Conservation (phyloP, 2,888 invertebrate genomes). For the Agriopis marginaria region DNA sequence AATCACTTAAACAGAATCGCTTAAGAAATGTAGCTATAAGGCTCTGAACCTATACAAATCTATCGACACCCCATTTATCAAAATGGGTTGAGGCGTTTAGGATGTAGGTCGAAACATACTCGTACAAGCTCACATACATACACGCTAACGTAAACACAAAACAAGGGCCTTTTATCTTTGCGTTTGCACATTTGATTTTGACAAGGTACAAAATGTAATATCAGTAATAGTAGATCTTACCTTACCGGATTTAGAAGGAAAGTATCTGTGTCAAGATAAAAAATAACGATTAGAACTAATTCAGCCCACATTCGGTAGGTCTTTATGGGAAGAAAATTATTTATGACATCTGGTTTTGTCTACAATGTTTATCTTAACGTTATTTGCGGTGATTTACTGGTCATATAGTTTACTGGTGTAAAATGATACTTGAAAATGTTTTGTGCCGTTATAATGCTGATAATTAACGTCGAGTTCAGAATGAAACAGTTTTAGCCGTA, state of each 20-base stretch:
- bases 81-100: background rate
- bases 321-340: slow-evolving; percentile 71
- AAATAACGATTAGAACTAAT: slow-evolving; percentile 63
- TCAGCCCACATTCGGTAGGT: slow-evolving; percentile 73
- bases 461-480: background rate
- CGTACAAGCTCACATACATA: no score
- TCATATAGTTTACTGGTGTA: slow-evolving; percentile 48
- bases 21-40: no score
- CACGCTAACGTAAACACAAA: background rate
- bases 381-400: slow-evolving; percentile 57
- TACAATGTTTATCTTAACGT: slow-evolving; percentile 74
- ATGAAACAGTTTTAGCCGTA: background rate
- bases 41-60: no score
- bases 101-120: no score
- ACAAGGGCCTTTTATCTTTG: no score
- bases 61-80: background rate
- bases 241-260: slow-evolving; percentile 46
- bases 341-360: slow-evolving; percentile 62
- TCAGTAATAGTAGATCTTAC: slow-evolving; percentile 5
- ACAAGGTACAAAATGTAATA: slow-evolving; percentile 5
- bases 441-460: slow-evolving; percentile 38
- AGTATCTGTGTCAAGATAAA: slow-evolving; percentile 67
- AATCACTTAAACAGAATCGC: no score
- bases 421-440: slow-evolving; percentile 49
- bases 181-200: background rate